phyloP scores from a whole-genome alignment of 2,888 invertebrate genomes.

The Megastigmus dorsalis region DNA sequence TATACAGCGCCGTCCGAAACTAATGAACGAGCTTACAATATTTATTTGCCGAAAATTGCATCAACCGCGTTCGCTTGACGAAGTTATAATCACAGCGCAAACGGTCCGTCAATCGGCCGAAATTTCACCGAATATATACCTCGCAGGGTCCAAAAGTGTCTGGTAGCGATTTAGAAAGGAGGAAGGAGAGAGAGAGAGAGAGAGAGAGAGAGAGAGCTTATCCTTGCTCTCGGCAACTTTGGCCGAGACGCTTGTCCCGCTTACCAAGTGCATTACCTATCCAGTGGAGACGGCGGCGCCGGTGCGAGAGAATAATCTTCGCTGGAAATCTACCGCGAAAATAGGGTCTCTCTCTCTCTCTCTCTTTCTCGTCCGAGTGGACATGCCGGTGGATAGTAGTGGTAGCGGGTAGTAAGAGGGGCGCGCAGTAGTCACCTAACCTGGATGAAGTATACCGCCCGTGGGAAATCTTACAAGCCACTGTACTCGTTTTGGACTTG shows the following conservation, averaged over 20 bases:
- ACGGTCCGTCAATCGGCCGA: no score
- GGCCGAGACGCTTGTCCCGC: constrained; percentile 1
- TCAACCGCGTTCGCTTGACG: no score
- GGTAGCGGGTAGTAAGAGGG: not conserved
- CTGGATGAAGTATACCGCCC: constrained; percentile 68
- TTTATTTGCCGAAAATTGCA: no score
- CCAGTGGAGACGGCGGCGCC: not conserved
- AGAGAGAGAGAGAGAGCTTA: not conserved
- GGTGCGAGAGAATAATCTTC: constrained; percentile 6
- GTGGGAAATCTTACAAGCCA: constrained; percentile 70
- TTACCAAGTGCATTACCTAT: constrained; percentile 12
- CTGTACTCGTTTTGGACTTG: constrained; percentile 44
- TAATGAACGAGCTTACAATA: no score
- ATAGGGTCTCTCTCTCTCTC: not conserved
- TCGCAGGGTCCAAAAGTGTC: no score
- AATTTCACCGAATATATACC: no score
- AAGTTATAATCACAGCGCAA: no score
- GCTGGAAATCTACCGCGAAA: constrained; percentile 10
- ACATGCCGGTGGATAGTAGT: not conserved
- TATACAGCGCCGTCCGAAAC: no score
- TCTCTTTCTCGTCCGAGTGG: constrained; percentile 7
- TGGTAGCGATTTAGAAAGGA: no score
- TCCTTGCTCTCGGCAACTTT: not conserved
- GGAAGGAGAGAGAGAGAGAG: no score
- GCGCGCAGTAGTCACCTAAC: not conserved